phyloP scores from a whole-genome alignment of 2,113 vertebrate genomes.

The Charadrius vociferus region DNA sequence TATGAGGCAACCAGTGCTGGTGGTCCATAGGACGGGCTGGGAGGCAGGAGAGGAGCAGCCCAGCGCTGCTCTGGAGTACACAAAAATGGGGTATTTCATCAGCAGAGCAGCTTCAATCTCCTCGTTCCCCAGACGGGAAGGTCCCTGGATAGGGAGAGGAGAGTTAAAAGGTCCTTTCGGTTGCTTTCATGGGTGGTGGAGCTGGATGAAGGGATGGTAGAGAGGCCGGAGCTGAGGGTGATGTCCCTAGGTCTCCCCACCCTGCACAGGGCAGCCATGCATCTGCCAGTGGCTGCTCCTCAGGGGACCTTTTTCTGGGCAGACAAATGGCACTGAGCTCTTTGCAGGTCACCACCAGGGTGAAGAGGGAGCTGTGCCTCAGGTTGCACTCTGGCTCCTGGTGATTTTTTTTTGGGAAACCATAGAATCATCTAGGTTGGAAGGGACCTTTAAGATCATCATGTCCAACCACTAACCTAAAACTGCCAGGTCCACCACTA shows the following conservation, averaged over 20 bases:
- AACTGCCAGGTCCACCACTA: not conserved
- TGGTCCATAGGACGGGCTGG: too few species aligned
- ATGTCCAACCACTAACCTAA: too few species aligned
- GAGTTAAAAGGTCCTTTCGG: not conserved
- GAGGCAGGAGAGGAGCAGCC: not conserved
- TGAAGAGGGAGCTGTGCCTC: not conserved
- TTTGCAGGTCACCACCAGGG: rapidly evolving
- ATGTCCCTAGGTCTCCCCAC: not conserved
- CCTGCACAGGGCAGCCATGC: not conserved
- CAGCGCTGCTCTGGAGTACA: not conserved
- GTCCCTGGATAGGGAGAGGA: not conserved
- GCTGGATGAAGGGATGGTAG: not conserved
- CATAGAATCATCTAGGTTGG: too few species aligned
- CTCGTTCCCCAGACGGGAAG: rapidly evolving
- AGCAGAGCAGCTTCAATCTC: not conserved
- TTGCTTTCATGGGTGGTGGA: not conserved
- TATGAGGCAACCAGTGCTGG: rapidly evolving
- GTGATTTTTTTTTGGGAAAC: not conserved
- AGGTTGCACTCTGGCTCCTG: not conserved
- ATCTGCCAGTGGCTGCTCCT: not conserved
- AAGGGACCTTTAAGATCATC: too few species aligned
- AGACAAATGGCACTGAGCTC: not conserved
- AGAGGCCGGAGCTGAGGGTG: not conserved
- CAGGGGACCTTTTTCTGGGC: not conserved
- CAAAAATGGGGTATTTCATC: not conserved